Conservation (phyloP, 1,140 invertebrate genomes). For the Orius insidiosus region DNA sequence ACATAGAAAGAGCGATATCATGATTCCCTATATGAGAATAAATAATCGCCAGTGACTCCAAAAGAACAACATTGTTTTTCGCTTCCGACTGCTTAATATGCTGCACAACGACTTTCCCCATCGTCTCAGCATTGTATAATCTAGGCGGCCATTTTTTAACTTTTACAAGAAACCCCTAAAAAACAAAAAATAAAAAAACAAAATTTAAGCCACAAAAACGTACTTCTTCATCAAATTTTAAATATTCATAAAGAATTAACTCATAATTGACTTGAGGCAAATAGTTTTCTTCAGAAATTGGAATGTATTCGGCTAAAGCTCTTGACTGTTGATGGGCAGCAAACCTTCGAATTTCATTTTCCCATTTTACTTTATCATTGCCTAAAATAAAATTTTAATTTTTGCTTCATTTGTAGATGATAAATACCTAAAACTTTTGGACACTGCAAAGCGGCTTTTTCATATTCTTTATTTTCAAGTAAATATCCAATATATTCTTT, state of each 20-base stretch:
- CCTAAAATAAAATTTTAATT: slow-evolving; percentile 31
- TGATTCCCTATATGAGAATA: slow-evolving; percentile 82
- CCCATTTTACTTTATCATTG: slow-evolving; percentile 78
- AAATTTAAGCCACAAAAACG: too few species aligned
- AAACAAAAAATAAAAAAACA: too few species aligned
- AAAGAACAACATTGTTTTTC: slow-evolving; percentile 49
- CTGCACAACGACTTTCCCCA: slow-evolving; percentile 72
- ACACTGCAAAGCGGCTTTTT: slow-evolving; percentile 74
- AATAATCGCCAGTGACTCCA: slow-evolving; percentile 78
- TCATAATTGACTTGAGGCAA: slow-evolving; percentile 82
- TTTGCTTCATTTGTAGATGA: neutral
- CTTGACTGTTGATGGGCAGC: slow-evolving; percentile 59
- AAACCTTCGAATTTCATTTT: slow-evolving; percentile 86
- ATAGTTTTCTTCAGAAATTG: slow-evolving; percentile 43
- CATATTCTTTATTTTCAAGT: slow-evolving; percentile 48
- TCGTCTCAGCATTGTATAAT: slow-evolving; percentile 70
- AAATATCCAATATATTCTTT: slow-evolving; percentile 73
- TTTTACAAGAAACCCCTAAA: slow-evolving; percentile 65
- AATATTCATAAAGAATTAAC: slow-evolving; percentile 84
- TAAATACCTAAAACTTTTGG: slow-evolving; percentile 38
- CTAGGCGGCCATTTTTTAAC: slow-evolving; percentile 75
- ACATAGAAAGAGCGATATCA: slow-evolving; percentile 84
- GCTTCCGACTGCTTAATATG: slow-evolving; percentile 42
- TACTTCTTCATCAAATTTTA: slow-evolving; percentile 64
- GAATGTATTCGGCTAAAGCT: slow-evolving; percentile 70